Evolutionary conservation across 2,113 vertebrate genomes (phyloP).

Genomic region (Argyrosomus japonicus): DNA sequence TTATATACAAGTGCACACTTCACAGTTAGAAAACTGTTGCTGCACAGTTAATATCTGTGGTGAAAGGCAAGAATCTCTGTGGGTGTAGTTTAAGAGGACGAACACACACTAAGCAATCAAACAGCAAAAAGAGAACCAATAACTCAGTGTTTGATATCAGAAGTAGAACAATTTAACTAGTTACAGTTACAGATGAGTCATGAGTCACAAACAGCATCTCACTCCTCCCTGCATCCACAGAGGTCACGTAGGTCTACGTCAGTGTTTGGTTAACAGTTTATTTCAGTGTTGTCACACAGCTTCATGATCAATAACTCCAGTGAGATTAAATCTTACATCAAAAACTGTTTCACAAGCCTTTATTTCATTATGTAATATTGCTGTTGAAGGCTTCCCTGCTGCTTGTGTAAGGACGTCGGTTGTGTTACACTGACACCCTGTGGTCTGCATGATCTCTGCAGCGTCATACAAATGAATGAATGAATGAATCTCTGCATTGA

Average conservation of each 20-base stretch:
- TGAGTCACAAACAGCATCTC: neutral
- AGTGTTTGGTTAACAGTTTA: neutral
- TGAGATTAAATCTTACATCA: neutral
- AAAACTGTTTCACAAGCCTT: neutral
- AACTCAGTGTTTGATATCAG: neutral
- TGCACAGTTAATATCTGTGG: neutral
- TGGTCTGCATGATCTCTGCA: constrained; percentile 9
- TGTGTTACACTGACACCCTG: constrained; percentile 38
- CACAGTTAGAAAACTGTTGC: neutral
- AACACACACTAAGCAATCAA: neutral
- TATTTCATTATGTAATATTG: neutral
- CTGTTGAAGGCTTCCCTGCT: neutral
- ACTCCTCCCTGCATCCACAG: neutral
- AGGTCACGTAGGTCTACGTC: too few relatives aligned
- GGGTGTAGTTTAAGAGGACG: too few relatives aligned
- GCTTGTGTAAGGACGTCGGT: neutral
- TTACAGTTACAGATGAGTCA: neutral
- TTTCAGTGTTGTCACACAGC: neutral
- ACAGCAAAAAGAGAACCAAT: neutral
- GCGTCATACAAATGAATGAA: neutral
- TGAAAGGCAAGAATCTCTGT: neutral
- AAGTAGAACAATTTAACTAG: neutral
- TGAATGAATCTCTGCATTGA: neutral
- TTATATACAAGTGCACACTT: neutral
- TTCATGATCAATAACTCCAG: neutral